Evolutionary conservation across 2,797 vertebrate genomes (phyloP).

Genomic region (Poecilia gillii): DNA sequence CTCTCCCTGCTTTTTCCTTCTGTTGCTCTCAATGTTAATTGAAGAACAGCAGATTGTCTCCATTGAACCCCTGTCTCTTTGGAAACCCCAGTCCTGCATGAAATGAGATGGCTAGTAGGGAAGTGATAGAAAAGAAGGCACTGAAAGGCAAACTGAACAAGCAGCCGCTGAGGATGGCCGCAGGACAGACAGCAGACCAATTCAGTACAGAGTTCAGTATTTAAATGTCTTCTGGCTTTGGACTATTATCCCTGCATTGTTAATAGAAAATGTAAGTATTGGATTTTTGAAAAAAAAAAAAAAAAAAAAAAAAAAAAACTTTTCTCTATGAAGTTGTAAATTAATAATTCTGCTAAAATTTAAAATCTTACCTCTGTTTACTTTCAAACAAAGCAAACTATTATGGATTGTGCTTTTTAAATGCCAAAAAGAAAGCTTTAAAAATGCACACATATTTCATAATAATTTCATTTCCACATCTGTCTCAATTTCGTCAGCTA

Average conservation of each 20-base stretch:
- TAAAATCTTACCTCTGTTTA: neutral
- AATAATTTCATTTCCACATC: neutral
- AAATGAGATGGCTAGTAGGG: slow-evolving; percentile 83
- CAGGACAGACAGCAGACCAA: slow-evolving; percentile 33
- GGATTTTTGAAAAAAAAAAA: neutral
- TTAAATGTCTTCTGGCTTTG: slow-evolving; percentile 8
- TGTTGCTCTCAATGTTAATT: slow-evolving; percentile 85
- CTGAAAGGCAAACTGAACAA: slow-evolving; percentile 65
- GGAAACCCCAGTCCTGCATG: slow-evolving; percentile 86
- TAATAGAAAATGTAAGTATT: slow-evolving; percentile 66
- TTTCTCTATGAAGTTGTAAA: slow-evolving; percentile 12
- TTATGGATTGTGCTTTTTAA: slow-evolving; percentile 3
- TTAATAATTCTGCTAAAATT: neutral
- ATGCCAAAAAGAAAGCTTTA: neutral
- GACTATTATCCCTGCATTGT: slow-evolving; percentile 35
- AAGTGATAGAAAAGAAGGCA: slow-evolving; percentile 68
- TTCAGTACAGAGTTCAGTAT: slow-evolving; percentile 14
- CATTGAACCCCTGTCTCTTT: slow-evolving; percentile 84
- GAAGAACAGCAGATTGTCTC: slow-evolving; percentile 85
- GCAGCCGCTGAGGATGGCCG: slow-evolving; percentile 60
- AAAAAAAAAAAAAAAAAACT: neutral
- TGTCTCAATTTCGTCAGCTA: slow-evolving; percentile 4
- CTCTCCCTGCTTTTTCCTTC: slow-evolving; percentile 67
- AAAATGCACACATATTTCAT: slow-evolving; percentile 5
- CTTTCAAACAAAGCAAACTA: neutral